Evolutionary conservation across 2,113 vertebrate species (phyloP).

Genomic region (Himantopus leucocephalus): DNA sequence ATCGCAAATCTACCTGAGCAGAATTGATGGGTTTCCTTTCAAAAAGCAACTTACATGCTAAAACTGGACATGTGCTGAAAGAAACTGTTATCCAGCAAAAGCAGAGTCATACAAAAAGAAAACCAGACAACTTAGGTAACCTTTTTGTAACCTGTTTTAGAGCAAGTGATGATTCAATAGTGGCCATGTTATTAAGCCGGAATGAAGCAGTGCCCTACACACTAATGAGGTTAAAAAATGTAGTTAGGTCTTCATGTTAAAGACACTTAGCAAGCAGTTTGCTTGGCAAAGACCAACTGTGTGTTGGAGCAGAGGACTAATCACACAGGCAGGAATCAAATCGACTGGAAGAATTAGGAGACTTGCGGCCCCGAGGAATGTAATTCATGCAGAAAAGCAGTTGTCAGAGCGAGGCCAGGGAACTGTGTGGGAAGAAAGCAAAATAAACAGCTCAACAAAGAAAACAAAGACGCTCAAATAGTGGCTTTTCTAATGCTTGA

Average conservation of each 20-base stretch:
- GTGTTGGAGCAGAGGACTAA: slow-evolving; percentile 71
- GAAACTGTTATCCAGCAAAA: background rate
- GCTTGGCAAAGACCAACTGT: slow-evolving; percentile 65
- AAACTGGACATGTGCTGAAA: background rate
- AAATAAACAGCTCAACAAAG: slow-evolving; percentile 84
- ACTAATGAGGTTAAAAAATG: slow-evolving; percentile 74
- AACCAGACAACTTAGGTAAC: slow-evolving; percentile 18
- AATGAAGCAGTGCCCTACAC: slow-evolving; percentile 55
- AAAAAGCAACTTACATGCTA: background rate
- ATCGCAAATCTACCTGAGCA: background rate
- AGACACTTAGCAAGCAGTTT: slow-evolving; percentile 70
- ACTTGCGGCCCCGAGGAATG: slow-evolving; percentile 76
- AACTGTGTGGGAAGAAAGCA: slow-evolving; percentile 80
- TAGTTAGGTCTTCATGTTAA: slow-evolving; percentile 68
- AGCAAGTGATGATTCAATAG: slow-evolving; percentile 56
- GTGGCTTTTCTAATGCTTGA: slow-evolving; percentile 76
- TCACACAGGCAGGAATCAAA: slow-evolving; percentile 76
- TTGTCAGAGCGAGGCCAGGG: slow-evolving; percentile 72
- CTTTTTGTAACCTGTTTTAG: slow-evolving; percentile 48
- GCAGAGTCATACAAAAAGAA: background rate
- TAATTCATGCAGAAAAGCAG: slow-evolving; percentile 81
- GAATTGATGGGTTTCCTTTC: background rate
- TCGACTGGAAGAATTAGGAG: slow-evolving; percentile 79
- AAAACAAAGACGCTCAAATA: slow-evolving; percentile 77
- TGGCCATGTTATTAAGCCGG: slow-evolving; percentile 33